phyloP scores from a whole-genome alignment of 2,797 vertebrate species.

The Lagodon rhomboides region DNA sequence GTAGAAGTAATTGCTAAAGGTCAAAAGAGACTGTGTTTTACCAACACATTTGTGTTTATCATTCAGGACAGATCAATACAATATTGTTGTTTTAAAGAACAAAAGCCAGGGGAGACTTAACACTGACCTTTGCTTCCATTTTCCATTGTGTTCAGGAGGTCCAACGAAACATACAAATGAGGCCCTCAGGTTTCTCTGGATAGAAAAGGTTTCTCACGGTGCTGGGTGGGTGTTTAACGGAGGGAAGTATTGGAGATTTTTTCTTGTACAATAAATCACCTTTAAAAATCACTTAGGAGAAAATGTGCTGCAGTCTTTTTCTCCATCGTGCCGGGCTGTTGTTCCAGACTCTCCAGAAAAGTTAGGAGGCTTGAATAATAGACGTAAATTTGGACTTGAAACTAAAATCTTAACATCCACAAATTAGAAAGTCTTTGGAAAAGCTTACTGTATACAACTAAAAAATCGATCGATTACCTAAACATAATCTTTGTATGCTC shows the following conservation, averaged over 20 bases:
- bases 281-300: conserved; percentile 8
- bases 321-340: not conserved
- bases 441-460: too few relatives aligned
- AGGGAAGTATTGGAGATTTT: conserved; percentile 3
- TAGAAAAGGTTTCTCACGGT: conserved; percentile 47
- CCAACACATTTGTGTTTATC: conserved; percentile 92
- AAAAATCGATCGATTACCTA: too few relatives aligned
- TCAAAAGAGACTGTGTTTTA: conserved; percentile 92
- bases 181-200: conserved; percentile 68
- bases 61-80: conserved; percentile 95
- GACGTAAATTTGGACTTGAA: not conserved
- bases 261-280: conserved; percentile 14
- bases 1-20: conserved; percentile 90
- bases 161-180: conserved; percentile 91
- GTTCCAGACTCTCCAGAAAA: not conserved
- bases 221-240: conserved; percentile 31
- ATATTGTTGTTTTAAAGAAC: conserved; percentile 89
- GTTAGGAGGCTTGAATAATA: not conserved
- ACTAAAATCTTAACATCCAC: not conserved
- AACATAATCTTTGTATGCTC: too few relatives aligned
- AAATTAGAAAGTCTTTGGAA: not conserved
- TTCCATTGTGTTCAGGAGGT: conserved; percentile 86
- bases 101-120: conserved; percentile 92
- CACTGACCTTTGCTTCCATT: conserved; percentile 94
- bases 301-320: not conserved